A percentile compares a stretch with the other conserved stretches of the same genome.
Evolutionary conservation across 2,797 vertebrate genomes (phyloP).

Genomic region (Rhabdomys pumilio): DNA sequence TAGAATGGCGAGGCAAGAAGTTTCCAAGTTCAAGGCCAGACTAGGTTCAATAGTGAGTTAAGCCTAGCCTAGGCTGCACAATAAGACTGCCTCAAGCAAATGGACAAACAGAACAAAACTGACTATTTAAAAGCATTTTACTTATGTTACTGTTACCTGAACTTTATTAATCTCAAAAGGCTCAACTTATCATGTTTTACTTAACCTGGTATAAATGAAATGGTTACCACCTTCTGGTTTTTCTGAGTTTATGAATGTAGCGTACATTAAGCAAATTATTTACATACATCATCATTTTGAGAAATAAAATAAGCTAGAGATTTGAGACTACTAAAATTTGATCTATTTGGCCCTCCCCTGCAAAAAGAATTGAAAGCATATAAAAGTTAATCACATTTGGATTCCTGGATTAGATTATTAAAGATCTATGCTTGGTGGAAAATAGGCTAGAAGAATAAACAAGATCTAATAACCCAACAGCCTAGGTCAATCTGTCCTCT

Average conservation of each 20-base stretch:
- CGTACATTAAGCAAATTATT: neutral
- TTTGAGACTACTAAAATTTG: constrained; percentile 18
- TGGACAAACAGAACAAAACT: neutral
- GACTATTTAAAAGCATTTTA: neutral
- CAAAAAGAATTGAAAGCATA: neutral
- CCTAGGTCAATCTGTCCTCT: neutral
- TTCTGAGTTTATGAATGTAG: constrained; percentile 20
- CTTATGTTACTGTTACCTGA: neutral
- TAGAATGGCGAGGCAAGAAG: neutral
- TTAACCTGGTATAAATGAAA: neutral
- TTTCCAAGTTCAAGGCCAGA: neutral
- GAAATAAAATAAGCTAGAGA: neutral
- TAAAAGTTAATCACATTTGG: neutral
- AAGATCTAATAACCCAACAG: neutral
- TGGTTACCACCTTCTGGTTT: neutral
- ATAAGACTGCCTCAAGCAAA: neutral
- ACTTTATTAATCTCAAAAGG: constrained; percentile 17
- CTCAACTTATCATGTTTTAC: neutral
- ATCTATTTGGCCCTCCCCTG: neutral
- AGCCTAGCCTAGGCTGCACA: neutral
- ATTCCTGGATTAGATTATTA: neutral
- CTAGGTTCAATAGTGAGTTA: neutral
- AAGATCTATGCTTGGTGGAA: neutral
- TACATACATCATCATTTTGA: constrained; percentile 11
- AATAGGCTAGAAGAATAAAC: neutral